Conservation (phyloP, 1,140 invertebrate species). For the Drosophila pseudoobscura region DNA sequence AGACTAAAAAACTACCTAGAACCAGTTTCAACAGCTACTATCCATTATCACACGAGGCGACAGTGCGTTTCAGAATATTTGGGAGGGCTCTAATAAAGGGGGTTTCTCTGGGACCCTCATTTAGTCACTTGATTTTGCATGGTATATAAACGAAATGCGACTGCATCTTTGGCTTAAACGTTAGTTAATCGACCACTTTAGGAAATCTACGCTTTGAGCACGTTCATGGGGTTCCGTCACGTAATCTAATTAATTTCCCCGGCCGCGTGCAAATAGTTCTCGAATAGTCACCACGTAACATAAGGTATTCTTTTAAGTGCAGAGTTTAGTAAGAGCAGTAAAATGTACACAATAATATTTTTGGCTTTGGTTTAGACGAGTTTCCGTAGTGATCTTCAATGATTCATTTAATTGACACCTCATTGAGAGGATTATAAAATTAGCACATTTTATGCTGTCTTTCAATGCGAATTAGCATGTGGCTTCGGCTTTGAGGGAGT, state of each 20-base stretch:
- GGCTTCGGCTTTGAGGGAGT: conserved; percentile 7
- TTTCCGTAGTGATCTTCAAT: background rate
- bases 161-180: background rate
- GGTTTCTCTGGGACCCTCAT: background rate
- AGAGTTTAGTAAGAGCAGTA: no score
- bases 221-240: conserved; percentile 33
- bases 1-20: conserved; percentile 8
- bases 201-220: conserved; percentile 16
- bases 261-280: conserved; percentile 11
- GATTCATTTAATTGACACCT: conserved; percentile 40
- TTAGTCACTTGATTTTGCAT: background rate
- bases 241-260: conserved; percentile 31
- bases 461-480: conserved; percentile 44
- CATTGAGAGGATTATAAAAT: conserved; percentile 36
- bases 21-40: conserved; percentile 21
- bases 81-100: conserved; percentile 3
- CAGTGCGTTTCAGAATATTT: conserved; percentile 10
- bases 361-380: background rate
- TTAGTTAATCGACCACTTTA: conserved; percentile 14
- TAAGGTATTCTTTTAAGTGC: background rate
- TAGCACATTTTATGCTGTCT: conserved; percentile 28
- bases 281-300: background rate
- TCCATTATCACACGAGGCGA: background rate
- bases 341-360: background rate
- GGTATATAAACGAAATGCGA: background rate